phyloP scores from a whole-genome alignment of 2,888 invertebrate genomes.

The Agrochola circellaris region DNA sequence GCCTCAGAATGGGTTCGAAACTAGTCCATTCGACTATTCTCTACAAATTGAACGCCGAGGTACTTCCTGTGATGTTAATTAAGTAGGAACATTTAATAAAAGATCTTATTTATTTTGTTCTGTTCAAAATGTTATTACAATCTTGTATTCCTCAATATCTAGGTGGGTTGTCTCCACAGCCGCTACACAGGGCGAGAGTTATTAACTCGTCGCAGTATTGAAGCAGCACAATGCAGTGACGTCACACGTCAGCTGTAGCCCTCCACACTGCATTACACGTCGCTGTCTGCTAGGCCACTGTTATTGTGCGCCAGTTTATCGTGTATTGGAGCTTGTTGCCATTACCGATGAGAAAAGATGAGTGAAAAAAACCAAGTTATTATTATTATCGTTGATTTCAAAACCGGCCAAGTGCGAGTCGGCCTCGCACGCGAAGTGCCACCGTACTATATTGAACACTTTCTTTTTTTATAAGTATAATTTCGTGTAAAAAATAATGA shows the following conservation, averaged over 20 bases:
- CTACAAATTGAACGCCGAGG: background rate
- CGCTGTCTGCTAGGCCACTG: background rate
- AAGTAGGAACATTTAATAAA: background rate
- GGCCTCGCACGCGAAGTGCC: too few species aligned
- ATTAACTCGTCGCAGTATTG: conserved; percentile 25
- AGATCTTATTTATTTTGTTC: background rate
- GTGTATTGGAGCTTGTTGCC: background rate
- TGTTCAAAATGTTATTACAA: background rate
- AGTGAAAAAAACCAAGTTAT: too few species aligned
- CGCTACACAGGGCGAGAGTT: background rate
- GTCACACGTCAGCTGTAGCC: conserved; percentile 39
- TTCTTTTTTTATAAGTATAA: too few species aligned
- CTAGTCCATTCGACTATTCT: background rate
- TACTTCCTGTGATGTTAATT: background rate
- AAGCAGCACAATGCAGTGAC: conserved; percentile 30
- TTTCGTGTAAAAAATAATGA: too few species aligned
- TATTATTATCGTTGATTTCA: too few species aligned
- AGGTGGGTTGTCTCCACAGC: background rate
- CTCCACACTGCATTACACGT: conserved; percentile 6
- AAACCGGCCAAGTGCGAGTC: too few species aligned
- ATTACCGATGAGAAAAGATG: background rate
- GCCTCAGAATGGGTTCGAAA: background rate
- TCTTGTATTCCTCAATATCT: background rate
- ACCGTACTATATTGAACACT: too few species aligned
- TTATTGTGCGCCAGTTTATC: conserved; percentile 22